These are phyloP conservation scores for Colius striatus DNA, from an alignment of 2,113 vertebrate genomes.

Conservation along the genomic window DNA sequence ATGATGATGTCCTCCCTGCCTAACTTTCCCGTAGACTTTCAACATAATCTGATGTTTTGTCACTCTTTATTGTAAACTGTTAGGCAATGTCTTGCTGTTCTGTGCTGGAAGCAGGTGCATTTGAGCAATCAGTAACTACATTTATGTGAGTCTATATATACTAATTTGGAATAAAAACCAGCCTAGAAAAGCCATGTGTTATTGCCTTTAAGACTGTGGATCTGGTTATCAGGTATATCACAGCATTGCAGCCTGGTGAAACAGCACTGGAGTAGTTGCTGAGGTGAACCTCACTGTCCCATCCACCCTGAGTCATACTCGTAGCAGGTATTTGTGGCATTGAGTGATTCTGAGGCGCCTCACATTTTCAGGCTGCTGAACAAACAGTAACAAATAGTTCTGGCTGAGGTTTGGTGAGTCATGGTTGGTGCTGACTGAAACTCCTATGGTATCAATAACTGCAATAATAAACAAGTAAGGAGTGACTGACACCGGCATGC, in stretches of 20 bases:
- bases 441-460: neutral
- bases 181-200: neutral
- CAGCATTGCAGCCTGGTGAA: neutral
- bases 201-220: neutral
- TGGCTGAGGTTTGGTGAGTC: constrained; percentile 66
- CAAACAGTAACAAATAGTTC: constrained; percentile 10
- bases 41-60: neutral
- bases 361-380: neutral
- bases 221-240: neutral
- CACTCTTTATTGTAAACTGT: neutral
- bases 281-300: neutral
- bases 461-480: neutral
- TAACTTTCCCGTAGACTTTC: neutral
- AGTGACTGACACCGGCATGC: neutral
- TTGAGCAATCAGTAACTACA: neutral
- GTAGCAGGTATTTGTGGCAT: neutral
- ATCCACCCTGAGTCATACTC: constrained; percentile 6
- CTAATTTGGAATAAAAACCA: neutral
- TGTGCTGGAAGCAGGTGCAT: neutral
- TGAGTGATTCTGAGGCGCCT: neutral
- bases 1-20: neutral
- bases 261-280: neutral
- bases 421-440: constrained; percentile 42
- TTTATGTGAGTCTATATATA: neutral
- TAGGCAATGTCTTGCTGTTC: neutral